Conservation (phyloP, 2,113 vertebrate genomes). For the Cathartes aura region DNA sequence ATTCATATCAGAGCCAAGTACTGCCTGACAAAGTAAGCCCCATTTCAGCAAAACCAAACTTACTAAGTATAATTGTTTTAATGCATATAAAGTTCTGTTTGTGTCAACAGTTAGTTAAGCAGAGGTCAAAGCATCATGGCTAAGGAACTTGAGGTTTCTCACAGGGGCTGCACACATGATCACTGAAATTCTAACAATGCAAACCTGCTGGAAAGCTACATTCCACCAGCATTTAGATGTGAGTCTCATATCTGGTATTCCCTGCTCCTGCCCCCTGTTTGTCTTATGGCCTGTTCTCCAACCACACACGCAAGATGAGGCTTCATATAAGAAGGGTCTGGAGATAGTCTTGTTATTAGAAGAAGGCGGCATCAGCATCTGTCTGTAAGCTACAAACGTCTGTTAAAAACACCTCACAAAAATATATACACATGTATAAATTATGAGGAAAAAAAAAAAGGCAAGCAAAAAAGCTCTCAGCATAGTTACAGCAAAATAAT, state of each 20-base stretch:
- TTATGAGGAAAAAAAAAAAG: neutral
- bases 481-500: neutral
- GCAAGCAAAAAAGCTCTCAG: neutral
- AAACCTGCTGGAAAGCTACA: neutral
- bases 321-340: neutral
- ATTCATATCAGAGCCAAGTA: neutral
- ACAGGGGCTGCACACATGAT: accelerated
- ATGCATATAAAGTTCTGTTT: neutral
- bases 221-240: neutral
- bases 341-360: neutral
- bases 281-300: neutral
- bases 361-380: neutral
- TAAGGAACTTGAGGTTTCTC: neutral
- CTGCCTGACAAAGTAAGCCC: neutral
- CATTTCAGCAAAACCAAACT: neutral
- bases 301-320: neutral
- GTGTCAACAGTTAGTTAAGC: neutral
- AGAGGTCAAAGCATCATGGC: neutral
- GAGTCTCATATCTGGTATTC: neutral
- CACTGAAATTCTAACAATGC: neutral
- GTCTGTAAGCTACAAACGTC: neutral
- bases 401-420: neutral
- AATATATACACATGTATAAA: neutral
- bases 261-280: neutral
- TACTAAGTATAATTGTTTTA: neutral